These are phyloP conservation scores for Paratrypauchen microcephalus DNA, from an alignment of 2,797 vertebrate genomes.

Conservation along the genomic window DNA sequence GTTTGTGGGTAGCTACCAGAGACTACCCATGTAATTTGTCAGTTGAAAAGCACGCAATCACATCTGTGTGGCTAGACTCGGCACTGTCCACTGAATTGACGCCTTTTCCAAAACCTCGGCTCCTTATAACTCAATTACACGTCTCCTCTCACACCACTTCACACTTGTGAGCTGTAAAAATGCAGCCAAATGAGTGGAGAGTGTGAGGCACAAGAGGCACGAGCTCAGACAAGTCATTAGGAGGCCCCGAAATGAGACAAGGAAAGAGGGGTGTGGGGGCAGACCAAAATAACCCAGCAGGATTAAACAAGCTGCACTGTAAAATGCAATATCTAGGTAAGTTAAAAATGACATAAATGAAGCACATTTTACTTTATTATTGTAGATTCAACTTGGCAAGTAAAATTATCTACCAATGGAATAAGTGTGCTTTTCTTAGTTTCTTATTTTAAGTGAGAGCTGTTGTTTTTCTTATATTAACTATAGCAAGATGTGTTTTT, in stretches of 20 bases:
- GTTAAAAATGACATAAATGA: too few species aligned
- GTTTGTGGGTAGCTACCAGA: constrained; percentile 8
- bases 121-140: constrained; percentile 30
- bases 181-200: constrained; percentile 46
- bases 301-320: constrained; percentile 60
- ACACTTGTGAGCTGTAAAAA: constrained; percentile 42
- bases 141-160: constrained; percentile 33
- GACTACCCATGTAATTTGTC: constrained; percentile 7
- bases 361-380: too few species aligned
- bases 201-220: constrained; percentile 26
- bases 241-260: constrained; percentile 40
- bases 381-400: too few species aligned
- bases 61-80: constrained; percentile 6
- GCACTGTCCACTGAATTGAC: constrained; percentile 20
- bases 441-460: too few species aligned
- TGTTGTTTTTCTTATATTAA: too few species aligned
- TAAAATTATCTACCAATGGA: too few species aligned
- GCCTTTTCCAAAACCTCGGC: constrained; percentile 22
- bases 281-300: constrained; percentile 39
- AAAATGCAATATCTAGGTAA: too few species aligned
- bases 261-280: constrained; percentile 43
- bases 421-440: too few species aligned
- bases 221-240: constrained; percentile 57
- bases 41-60: constrained; percentile 17
- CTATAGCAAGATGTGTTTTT: too few species aligned